Percentiles rank a stretch among this genome's conserved stretches.
Evolutionary conservation across 2,888 invertebrate genomes (phyloP).

Genomic region (Tachina grossa): DNA sequence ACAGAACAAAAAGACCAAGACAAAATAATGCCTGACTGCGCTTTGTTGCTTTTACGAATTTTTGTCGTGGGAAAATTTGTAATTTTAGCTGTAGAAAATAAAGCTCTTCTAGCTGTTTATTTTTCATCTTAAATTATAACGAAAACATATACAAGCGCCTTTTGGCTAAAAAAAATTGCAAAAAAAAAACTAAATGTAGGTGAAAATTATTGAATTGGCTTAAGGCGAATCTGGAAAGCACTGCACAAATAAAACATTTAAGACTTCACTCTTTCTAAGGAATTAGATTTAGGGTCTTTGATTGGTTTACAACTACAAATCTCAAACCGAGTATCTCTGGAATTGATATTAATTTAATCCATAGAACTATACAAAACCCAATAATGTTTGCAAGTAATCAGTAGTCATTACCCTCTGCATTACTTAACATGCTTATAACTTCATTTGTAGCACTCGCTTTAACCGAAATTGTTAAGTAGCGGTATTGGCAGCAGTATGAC

Average conservation of each 20-base stretch:
- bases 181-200: not conserved
- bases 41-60: conserved; percentile 52
- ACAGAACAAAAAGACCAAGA: not conserved
- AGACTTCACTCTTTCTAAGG: too few species aligned
- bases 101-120: conserved; percentile 35
- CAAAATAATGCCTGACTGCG: not conserved
- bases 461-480: not conserved
- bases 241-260: not conserved
- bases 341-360: too few species aligned
- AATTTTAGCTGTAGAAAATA: conserved; percentile 75
- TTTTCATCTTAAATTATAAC: conserved; percentile 66
- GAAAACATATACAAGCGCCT: conserved; percentile 61
- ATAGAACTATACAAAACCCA: too few species aligned
- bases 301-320: too few species aligned
- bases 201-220: not conserved
- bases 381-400: too few species aligned
- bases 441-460: not conserved
- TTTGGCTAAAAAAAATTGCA: conserved; percentile 62
- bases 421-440: not conserved
- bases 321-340: too few species aligned
- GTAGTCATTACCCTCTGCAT: not conserved
- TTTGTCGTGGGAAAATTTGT: conserved; percentile 79
- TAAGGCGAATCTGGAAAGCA: not conserved
- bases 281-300: too few species aligned
- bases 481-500: conserved; percentile 35